Conservation (phyloP, 2,113 vertebrate species). For the Cyprinodon variegatus region DNA sequence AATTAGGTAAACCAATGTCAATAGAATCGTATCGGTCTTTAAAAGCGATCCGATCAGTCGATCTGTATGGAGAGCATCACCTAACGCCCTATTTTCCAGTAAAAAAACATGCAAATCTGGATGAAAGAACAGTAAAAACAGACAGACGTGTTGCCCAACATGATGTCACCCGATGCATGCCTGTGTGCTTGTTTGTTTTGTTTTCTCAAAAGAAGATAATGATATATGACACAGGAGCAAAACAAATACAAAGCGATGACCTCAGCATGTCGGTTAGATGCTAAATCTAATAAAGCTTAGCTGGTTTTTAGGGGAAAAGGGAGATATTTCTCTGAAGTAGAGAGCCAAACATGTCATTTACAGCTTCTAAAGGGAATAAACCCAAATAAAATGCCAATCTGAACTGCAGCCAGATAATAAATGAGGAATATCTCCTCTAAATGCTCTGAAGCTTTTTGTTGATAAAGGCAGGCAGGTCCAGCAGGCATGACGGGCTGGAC, state of each 20-base stretch:
- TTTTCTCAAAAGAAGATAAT: background rate
- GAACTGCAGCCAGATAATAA: background rate
- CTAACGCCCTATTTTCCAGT: background rate
- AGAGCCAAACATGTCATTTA: background rate
- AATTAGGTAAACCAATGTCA: no score
- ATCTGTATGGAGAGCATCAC: no score
- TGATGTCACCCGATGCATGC: background rate
- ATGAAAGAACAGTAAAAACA: background rate
- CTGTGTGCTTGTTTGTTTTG: background rate
- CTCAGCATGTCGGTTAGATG: background rate
- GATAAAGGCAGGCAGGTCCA: background rate
- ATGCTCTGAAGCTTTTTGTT: background rate
- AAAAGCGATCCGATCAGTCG: no score
- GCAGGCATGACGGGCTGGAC: background rate
- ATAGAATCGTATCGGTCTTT: no score
- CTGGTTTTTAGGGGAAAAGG: background rate
- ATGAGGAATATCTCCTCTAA: background rate
- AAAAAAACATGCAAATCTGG: background rate
- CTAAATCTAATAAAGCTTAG: background rate
- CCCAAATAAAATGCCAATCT: background rate
- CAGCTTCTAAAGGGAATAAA: background rate
- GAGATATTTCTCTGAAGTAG: background rate
- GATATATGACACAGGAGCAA: background rate
- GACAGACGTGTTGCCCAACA: background rate
- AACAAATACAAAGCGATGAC: background rate